A percentile compares a stretch with the other conserved stretches of the same genome.
Conservation (phyloP, 2,888 invertebrate species). For the Lamellibrachia satsuma region DNA sequence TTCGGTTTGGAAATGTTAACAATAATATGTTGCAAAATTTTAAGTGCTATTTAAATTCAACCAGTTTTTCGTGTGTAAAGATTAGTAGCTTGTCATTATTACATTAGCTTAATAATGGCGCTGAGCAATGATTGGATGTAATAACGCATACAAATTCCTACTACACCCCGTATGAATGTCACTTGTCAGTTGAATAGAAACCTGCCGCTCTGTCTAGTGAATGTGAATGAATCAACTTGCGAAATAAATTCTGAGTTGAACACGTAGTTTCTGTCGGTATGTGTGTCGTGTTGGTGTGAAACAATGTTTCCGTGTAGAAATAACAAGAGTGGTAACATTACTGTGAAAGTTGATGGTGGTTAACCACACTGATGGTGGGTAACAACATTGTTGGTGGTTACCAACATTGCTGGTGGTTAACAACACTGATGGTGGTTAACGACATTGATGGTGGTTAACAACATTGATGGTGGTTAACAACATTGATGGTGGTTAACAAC, state of each 20-base stretch:
- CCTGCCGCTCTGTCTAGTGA: background rate
- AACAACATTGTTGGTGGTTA: too few species aligned
- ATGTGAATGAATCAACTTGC: background rate
- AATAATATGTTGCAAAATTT: background rate
- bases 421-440: too few species aligned
- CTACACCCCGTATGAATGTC: background rate
- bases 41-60: background rate
- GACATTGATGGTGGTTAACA: too few species aligned
- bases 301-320: background rate
- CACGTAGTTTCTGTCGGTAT: background rate
- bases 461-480: too few species aligned
- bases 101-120: background rate
- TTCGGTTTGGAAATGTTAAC: background rate
- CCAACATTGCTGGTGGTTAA: too few species aligned
- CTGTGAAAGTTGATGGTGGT: too few species aligned
- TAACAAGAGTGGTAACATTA: too few species aligned
- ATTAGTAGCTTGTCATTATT: background rate
- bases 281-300: background rate
- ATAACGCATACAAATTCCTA: background rate
- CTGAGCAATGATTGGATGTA: background rate
- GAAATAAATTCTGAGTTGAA: background rate
- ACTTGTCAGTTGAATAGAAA: background rate
- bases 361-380: too few species aligned
- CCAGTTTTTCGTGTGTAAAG: too few species aligned
- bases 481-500: too few species aligned